phyloP scores from a whole-genome alignment of 2,797 vertebrate species.

The Phyllotis vaccarum region DNA sequence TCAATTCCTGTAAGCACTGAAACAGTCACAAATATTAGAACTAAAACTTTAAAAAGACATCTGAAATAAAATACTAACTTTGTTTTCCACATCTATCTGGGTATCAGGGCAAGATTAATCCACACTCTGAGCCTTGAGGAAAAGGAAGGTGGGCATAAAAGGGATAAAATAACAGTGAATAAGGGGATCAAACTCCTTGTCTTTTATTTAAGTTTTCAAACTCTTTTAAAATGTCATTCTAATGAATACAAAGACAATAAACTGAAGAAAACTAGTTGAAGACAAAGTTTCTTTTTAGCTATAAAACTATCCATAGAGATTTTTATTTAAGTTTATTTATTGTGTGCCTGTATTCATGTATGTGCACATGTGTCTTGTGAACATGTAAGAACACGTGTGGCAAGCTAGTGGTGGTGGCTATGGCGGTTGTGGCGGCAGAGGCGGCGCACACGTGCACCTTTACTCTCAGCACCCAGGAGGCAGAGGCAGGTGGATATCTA shows the following conservation, averaged over 20 bases:
- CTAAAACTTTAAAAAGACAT: conserved; percentile 49
- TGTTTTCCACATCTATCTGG: background rate
- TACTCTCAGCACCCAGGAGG: background rate
- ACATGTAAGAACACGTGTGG: background rate
- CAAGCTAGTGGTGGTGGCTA: background rate
- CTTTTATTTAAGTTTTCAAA: conserved; percentile 23
- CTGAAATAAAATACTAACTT: conserved; percentile 15
- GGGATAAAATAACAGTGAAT: background rate
- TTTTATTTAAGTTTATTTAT: background rate
- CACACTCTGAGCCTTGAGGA: background rate
- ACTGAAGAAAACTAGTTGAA: background rate
- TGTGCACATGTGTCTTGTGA: background rate
- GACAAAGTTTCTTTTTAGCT: conserved; percentile 19
- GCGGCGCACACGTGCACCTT: background rate
- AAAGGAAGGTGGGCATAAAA: background rate
- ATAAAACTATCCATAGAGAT: background rate
- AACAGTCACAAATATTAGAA: conserved; percentile 26
- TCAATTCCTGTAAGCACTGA: too few relatives aligned
- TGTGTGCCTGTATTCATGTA: background rate
- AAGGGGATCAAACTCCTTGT: background rate
- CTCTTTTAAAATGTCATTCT: conserved; percentile 47
- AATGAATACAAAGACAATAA: conserved; percentile 22
- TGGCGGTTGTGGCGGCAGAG: too few relatives aligned
- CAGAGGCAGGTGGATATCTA: background rate
- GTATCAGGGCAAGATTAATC: background rate